Base-by-base conservation (phyloP, 2,888 invertebrate species). In the Scaptomyza parva region DNA sequence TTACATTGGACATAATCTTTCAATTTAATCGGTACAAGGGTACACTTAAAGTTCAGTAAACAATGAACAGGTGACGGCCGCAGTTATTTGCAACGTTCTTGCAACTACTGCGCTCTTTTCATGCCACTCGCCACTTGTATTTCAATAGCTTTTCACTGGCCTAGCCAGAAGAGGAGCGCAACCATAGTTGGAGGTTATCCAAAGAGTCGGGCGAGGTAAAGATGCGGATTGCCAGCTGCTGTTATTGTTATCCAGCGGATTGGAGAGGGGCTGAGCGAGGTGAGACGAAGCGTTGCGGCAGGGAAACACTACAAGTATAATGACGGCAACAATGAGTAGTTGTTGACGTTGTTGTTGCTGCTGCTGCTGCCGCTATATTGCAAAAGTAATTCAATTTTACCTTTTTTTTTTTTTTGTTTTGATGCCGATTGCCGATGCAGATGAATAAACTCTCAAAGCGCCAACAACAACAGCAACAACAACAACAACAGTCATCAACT, bases 311-410 rank as follows among this genome's bases (percentile, higher is more conserved):
- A 17, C 37, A 50, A 52, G 41, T 18, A 48, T 47, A 55, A 60
- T 52, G 18, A 35, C 44, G 57, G 26, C 73, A 72, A 67, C 67
- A 66, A 61, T 70, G 45, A 24, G 33, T 35, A 22, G 52, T 37
- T 28, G 48, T 12, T 55, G 59, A 39, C 24, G 20, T n/a, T 41
- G 55, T 7, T 24, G 40, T 12, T 30, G 58, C 17, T 17, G 24
- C 9, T 28, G 47, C 17, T 26, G 11, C 6, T 43, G 35, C 35
- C 45, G 54, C 70, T 71, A 67, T 69, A 80, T 77, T 76, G 76
- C 70, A 85, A 76, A 76, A 78, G 76, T 82, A 76, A 81, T 81
- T 86, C 63, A 86, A 86, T 86, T 81, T 81, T 73, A 76, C 63
- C 84, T 71, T 77, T 69, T 76, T 70, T 79, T 73, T 80, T 71